phyloP scores from a whole-genome alignment of 2,113 vertebrate species.

The Hemibates koningsi region DNA sequence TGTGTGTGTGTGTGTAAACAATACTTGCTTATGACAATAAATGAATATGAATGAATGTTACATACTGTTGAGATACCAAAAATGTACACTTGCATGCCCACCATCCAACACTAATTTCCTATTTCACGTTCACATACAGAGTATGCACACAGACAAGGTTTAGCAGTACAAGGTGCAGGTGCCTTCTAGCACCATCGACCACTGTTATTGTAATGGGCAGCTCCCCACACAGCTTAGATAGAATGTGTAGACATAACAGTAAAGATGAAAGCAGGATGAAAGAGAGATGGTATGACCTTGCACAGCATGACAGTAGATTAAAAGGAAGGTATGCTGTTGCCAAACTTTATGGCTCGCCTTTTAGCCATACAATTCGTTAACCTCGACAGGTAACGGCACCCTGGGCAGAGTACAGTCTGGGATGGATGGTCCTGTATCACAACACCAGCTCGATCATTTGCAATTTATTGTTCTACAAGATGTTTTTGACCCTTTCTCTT shows the following conservation, averaged over 20 bases:
- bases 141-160: not conserved
- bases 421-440: not conserved
- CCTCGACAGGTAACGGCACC: not conserved
- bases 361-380: not conserved
- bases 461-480: constrained; percentile 11
- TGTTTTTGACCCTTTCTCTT: constrained; percentile 12
- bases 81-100: not conserved
- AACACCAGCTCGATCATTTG: not conserved
- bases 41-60: not conserved
- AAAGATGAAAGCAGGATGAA: constrained; percentile 53
- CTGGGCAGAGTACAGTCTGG: not conserved
- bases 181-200: not conserved
- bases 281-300: constrained; percentile 9
- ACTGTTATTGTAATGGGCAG: constrained; percentile 20
- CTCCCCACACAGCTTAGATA: constrained; percentile 43
- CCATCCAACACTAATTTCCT: not conserved
- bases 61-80: not conserved
- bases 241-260: constrained; percentile 52
- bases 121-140: not conserved
- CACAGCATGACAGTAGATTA: not conserved
- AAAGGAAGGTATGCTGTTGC: not conserved
- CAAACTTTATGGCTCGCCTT: not conserved
- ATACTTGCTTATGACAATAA: not conserved
- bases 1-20: not conserved
- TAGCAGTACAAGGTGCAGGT: constrained; percentile 3